These are phyloP conservation scores for Galbula dea DNA, from an alignment of 2,113 vertebrate genomes.

Conservation along the genomic window DNA sequence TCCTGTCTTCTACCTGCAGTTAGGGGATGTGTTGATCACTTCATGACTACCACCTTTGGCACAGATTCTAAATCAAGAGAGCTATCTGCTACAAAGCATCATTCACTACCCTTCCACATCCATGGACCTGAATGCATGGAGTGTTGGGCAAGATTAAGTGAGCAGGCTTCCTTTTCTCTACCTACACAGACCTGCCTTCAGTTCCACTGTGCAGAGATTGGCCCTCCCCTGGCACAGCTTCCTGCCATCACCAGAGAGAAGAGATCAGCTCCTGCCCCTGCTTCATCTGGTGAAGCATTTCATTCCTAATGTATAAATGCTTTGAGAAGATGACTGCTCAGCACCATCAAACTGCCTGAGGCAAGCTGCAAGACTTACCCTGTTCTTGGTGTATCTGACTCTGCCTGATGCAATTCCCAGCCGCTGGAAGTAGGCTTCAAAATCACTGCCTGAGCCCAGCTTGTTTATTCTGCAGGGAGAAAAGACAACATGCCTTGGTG, in stretches of 20 bases:
- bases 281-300: not conserved
- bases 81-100: not conserved
- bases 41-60: not conserved
- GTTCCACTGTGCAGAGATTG: not conserved
- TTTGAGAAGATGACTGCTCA: not conserved
- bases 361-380: slow-evolving; percentile 65
- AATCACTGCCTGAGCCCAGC: slow-evolving; percentile 95
- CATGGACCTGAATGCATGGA: not conserved
- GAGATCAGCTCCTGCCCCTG: too few species aligned
- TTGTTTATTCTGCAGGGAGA: slow-evolving; percentile 86
- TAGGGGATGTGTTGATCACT: not conserved
- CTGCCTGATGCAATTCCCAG: slow-evolving; percentile 90
- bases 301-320: not conserved
- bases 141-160: not conserved
- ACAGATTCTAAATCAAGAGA: not conserved
- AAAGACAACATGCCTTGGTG: not conserved
- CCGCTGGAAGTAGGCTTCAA: slow-evolving; percentile 93
- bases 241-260: not conserved
- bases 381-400: slow-evolving; percentile 93
- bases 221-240: too few species aligned
- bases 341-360: not conserved
- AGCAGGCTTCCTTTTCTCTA: not conserved
- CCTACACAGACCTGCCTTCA: not conserved
- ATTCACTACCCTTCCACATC: not conserved
- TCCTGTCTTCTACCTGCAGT: not conserved